These are phyloP conservation scores for Theretra japonica DNA, from an alignment of 2,888 invertebrate species.

Conservation along the genomic window DNA sequence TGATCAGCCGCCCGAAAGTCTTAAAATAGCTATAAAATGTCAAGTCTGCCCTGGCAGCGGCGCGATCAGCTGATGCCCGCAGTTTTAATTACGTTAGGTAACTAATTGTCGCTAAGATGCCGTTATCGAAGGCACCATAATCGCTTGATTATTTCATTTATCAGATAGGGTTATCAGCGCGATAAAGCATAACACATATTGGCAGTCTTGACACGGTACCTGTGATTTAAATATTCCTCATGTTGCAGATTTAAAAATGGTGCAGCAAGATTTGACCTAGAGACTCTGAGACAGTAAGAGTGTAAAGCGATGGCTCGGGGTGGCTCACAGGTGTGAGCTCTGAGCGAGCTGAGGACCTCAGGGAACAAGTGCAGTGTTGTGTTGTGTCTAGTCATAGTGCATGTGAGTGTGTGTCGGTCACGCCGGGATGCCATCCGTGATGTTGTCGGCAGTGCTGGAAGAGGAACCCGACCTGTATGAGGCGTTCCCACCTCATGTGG, in stretches of 20 bases:
- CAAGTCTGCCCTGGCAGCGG: constrained; percentile 79
- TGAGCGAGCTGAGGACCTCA: constrained; percentile 61
- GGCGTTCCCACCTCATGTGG: constrained; percentile 92
- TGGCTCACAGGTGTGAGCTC: constrained; percentile 74
- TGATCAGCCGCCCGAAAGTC: constrained; percentile 81
- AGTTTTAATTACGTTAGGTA: constrained; percentile 79
- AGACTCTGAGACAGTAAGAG: constrained; percentile 55
- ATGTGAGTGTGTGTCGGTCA: constrained; percentile 63
- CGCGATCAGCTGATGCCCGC: constrained; percentile 81
- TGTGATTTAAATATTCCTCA: constrained; percentile 60
- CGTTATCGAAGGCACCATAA: constrained; percentile 59
- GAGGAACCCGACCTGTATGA: constrained; percentile 91
- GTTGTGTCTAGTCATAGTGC: constrained; percentile 75
- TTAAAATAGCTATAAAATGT: constrained; percentile 83
- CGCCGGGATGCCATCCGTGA: constrained; percentile 86
- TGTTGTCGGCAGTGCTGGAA: constrained; percentile 89
- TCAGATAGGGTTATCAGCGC: constrained; percentile 60
- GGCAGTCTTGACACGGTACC: constrained; percentile 55
- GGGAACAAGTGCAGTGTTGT: constrained; percentile 73
- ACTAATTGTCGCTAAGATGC: constrained; percentile 62
- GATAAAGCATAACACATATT: constrained; percentile 56
- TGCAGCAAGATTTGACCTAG: constrained; percentile 85
- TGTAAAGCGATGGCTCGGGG: constrained; percentile 68
- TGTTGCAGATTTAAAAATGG: constrained; percentile 83
- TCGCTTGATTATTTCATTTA: constrained; percentile 57